Conservation (phyloP, 2,797 vertebrate species). For the Oceanodroma leucorhoa region DNA sequence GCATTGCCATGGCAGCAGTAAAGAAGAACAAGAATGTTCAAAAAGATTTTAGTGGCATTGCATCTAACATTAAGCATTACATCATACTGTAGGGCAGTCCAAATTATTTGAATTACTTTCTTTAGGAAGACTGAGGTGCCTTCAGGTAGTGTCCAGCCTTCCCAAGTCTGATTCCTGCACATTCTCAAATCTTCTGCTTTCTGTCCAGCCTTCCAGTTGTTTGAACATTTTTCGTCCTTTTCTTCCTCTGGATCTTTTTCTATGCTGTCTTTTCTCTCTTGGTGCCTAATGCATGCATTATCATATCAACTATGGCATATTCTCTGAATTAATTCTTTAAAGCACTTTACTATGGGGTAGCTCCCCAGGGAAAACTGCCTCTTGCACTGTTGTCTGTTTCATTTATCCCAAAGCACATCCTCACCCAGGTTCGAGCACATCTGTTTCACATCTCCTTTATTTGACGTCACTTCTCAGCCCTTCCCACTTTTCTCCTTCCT, state of each 20-base stretch:
- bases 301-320: not conserved
- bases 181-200: not conserved
- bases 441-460: slow-evolving; percentile 15
- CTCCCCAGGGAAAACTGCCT: not conserved
- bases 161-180: not conserved
- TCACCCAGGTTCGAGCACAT: not conserved
- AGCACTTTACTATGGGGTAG: not conserved
- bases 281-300: accelerated
- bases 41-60: not conserved
- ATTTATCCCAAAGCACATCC: not conserved
- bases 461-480: not conserved
- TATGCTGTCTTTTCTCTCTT: not conserved
- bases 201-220: not conserved
- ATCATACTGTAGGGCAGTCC: not conserved
- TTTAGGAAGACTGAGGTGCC: not conserved
- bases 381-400: not conserved
- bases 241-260: not conserved
- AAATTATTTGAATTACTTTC: not conserved
- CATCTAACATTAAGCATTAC: not conserved
- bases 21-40: not conserved
- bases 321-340: not conserved
- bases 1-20: not conserved
- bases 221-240: not conserved
- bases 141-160: not conserved
- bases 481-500: not conserved